phyloP scores from a whole-genome alignment of 2,113 vertebrate species.

The Collichthys lucidus region DNA sequence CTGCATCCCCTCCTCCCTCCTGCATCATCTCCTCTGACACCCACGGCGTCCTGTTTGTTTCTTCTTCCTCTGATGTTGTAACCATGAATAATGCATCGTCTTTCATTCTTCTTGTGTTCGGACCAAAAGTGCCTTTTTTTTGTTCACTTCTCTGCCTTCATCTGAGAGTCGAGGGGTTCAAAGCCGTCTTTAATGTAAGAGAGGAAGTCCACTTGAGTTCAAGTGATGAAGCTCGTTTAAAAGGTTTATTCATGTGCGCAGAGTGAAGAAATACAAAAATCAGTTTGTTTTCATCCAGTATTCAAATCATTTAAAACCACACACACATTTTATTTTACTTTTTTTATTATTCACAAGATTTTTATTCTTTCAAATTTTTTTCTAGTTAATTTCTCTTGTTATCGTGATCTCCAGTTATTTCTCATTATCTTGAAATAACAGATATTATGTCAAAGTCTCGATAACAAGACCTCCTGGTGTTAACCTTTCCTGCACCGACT shows the following conservation, averaged over 20 bases:
- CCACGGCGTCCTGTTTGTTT: constrained; percentile 49
- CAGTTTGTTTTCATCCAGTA: no score
- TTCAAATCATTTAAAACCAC: no score
- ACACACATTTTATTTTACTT: no score
- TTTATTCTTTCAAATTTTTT: no score
- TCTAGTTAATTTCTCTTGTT: no score
- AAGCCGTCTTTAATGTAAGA: background rate
- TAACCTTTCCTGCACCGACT: no score
- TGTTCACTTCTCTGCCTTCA: constrained; percentile 11
- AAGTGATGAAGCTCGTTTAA: background rate
- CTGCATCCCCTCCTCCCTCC: constrained; percentile 13
- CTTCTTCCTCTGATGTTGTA: constrained; percentile 26
- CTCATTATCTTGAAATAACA: no score
- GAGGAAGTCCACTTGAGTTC: background rate
- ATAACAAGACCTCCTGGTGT: no score
- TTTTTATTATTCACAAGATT: no score
- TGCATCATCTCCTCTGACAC: constrained; percentile 46
- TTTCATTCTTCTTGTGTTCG: constrained; percentile 29
- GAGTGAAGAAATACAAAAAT: no score
- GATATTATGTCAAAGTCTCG: no score
- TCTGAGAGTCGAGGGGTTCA: background rate
- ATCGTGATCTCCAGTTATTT: no score
- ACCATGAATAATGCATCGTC: constrained; percentile 55
- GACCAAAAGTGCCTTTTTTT: constrained; percentile 10
- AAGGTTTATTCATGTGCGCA: background rate